phyloP scores from a whole-genome alignment of 2,113 vertebrate genomes.

The Mohoua ochrocephala region DNA sequence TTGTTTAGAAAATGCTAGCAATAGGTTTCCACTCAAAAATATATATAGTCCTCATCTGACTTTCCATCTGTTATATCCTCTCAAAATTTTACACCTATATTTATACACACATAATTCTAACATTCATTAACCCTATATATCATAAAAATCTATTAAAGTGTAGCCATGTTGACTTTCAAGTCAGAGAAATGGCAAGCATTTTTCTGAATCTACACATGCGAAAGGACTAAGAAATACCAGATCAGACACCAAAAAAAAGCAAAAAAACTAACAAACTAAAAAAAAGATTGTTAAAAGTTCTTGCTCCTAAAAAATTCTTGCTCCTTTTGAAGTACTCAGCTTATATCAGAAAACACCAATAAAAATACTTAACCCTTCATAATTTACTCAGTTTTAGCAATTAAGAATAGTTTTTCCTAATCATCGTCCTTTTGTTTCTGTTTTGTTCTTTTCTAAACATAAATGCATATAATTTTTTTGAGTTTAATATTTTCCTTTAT shows the following conservation, averaged over 20 bases:
- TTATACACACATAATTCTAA: background rate
- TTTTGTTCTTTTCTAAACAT: background rate
- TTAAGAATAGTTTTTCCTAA: background rate
- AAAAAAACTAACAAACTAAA: background rate
- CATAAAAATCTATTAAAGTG: background rate
- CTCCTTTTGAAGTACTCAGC: background rate
- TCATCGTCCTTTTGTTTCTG: background rate
- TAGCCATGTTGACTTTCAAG: background rate
- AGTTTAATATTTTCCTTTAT: background rate
- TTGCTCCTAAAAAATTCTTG: background rate
- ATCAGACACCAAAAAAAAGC: background rate
- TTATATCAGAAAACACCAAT: background rate
- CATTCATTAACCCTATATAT: background rate
- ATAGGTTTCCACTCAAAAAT: background rate
- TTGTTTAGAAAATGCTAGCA: background rate
- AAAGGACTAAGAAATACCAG: background rate
- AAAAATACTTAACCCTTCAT: background rate
- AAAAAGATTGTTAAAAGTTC: background rate
- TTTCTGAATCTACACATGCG: background rate
- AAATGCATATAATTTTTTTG: background rate
- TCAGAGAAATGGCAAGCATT: background rate
- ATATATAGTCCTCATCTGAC: background rate
- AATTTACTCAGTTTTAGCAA: background rate
- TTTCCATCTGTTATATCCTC: background rate
- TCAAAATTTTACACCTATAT: background rate